Evolutionary conservation across 2,113 vertebrate species (phyloP), one percentile per base, ranked within the genome.

Genomic region (Turnix velox): DNA sequence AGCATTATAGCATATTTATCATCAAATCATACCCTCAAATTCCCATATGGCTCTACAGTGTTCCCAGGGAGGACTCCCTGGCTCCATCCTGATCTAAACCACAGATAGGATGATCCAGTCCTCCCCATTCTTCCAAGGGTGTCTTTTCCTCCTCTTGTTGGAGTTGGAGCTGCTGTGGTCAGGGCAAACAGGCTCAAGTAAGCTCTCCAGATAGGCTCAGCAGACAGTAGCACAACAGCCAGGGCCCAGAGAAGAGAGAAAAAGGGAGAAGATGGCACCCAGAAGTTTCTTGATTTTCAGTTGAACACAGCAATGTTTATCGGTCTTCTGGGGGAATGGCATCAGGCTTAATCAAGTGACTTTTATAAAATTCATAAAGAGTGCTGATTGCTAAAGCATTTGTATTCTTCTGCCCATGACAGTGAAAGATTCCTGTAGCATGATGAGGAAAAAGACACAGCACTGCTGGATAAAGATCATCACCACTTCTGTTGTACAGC

Each of bases 391-490:
- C 66, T 61, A 72, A 84, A 72, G 31, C 24, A 39, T 66, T 82
- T 39, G 7, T 65, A 37, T 43, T 63, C 35, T 84, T 71, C 40
- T 63, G 5, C 25, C 1, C 4, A 0, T 39, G 72, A 52, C 1
- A 2, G 45, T 12, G 39, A 31, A 69, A 88, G 63, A 28, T 14
- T 52, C 14, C 3, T 15, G 27, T 1, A 52, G n/a, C 37, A 77
- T 0, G 2, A 73, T 6, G 39, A 85, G 42, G 59, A 66, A 92
- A 66, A 90, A 45, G 45, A 83, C 10, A 35, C 28, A 83, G 61
- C 42, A 23, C 45, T 52, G 19, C 37, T 69, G 82, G 40, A 45
- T 85, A 31, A 88, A 87, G 68, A 73, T 73, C 91, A 85, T 33
- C 3, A 0, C 33, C 0, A 1, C 20, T 93, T 72, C 91, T 65